Base-by-base conservation (phyloP, 2,888 invertebrate species). In the Creontiades dilutus region DNA sequence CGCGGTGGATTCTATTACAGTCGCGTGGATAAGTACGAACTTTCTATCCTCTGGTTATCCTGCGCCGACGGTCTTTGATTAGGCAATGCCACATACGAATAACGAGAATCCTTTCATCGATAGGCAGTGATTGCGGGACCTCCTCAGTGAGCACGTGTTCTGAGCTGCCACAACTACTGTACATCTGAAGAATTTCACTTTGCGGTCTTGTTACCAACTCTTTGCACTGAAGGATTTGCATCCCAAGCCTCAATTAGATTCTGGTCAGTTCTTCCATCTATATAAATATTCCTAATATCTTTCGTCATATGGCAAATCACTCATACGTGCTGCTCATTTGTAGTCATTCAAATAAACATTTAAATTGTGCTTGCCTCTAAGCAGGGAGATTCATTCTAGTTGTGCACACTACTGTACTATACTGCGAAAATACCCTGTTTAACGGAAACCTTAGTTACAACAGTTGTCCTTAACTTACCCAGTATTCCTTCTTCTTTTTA, bases 1-100 rank as follows among this genome's bases (percentile, higher is more conserved):
- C 23, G 68, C 68, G 68, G 19, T 68, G 37, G 68, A 23, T 68
- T 68, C 37, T 37, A 37, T 23, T 23, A 23, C 52, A 52, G 52
- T 23, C 68, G 23, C 23, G 23, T 7, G 68, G 68, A 68, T 68
- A 23, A 19, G 61, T 61, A 12, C 19, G 23, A 23, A 68, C 68
- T 68, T 68, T 68, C 68, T 68, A 68, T 23, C 68, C 68, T 23
- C 68, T 23, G 68, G 68, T 68, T 68, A 68, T 68, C 68, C 68
- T n/a, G 2, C n/a, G n/a, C 16, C n/a, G 12, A 14, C 52, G 12
- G 2, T 37, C 37, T 37, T 52, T 57, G 57, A 57, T 57, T 57
- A 57, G 57, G 57, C 57, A 57, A n/a, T 57, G 57, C 57, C 57
- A 16, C 52, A 57, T n/a, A n/a, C 57, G 57, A 57, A 57, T 57